A percentile compares a stretch with the other conserved stretches of the same genome.
These are phyloP conservation scores for Cololabis saira DNA, from an alignment of 2,113 vertebrate genomes.

Conservation along the genomic window DNA sequence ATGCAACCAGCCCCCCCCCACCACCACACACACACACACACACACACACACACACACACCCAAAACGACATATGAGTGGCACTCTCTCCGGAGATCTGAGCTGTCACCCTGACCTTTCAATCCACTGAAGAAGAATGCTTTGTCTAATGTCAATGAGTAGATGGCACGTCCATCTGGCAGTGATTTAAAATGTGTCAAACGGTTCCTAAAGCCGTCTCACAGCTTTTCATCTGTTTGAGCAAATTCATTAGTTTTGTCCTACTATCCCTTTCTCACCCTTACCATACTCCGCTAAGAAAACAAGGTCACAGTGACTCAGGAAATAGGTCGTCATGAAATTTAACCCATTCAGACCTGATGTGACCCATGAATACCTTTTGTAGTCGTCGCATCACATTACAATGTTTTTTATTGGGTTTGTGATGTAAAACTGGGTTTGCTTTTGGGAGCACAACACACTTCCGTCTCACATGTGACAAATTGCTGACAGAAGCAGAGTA, in stretches of 20 bases:
- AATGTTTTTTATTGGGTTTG: background rate
- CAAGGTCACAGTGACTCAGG: conserved; percentile 32
- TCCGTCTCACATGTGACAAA: background rate
- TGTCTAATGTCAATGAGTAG: conserved; percentile 65
- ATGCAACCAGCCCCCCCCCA: background rate
- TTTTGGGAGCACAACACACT: too few relatives aligned
- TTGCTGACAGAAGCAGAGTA: conserved; percentile 26
- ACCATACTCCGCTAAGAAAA: conserved; percentile 18
- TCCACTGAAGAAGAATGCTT: conserved; percentile 63
- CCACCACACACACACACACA: background rate
- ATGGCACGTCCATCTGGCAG: conserved; percentile 73
- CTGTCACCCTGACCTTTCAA: conserved; percentile 63
- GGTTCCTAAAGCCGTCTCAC: conserved; percentile 43
- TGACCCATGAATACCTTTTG: background rate
- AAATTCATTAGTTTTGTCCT: conserved; percentile 45
- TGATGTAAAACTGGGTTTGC: background rate
- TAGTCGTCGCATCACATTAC: background rate
- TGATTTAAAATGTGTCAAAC: conserved; percentile 60
- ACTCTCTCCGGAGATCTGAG: conserved; percentile 21
- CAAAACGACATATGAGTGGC: conserved; percentile 27
- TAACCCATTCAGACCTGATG: background rate
- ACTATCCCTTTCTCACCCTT: conserved; percentile 44
- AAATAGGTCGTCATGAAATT: conserved; percentile 12
- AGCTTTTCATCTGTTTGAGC: conserved; percentile 51
- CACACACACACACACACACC: too few relatives aligned